Evolutionary conservation across 2,888 invertebrate species (phyloP), one percentile per base, ranked within the genome.

Genomic region (Aphidius colemani): DNA sequence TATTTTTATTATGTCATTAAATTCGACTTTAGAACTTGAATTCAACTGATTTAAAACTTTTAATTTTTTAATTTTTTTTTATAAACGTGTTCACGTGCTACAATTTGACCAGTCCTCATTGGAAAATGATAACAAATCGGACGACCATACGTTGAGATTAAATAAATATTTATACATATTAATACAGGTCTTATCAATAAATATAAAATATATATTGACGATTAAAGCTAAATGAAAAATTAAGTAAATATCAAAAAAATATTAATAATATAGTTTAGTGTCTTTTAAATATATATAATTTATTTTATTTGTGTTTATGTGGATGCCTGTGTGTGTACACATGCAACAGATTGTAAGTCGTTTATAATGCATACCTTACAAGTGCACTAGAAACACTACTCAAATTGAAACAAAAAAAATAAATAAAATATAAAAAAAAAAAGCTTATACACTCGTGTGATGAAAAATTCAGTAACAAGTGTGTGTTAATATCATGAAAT

Each of bases 261-360:
- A 43, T 50, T 49, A 55, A 41, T 46, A 18, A 53, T 10, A 6
- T 43, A 11, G 11, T 41, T 10, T 41, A 39, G 11, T 55, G 41
- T 55, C 1, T 30, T 55, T 41, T 18, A 10, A 9, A 43, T 13
- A 13, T 11, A 10, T 55, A 30, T 18, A 39, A 7, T 5, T 46
- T 46, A n/a, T 46, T 46, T 10, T 10, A 30, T 30, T 30, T 5
- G 30, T 30, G 5, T 30, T 30, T 30, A 30, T 5, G 5, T 30
- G 30, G 5, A 2, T 30, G 4, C 3, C 2, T 30, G 5, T 30
- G 30, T 49, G 50, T 51, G 50, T 45, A 49, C 61, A 65, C 62
- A 64, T 66, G 72, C 73, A 74, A 73, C 73, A 73, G 72, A 73
- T 74, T 73, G 71, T 70, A 67, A 60, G 67, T 65, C 48, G 59